Percentiles rank a stretch among this genome's conserved stretches.
phyloP scores from a whole-genome alignment of 1,140 invertebrate genomes.

The Lasioglossum baleicum region DNA sequence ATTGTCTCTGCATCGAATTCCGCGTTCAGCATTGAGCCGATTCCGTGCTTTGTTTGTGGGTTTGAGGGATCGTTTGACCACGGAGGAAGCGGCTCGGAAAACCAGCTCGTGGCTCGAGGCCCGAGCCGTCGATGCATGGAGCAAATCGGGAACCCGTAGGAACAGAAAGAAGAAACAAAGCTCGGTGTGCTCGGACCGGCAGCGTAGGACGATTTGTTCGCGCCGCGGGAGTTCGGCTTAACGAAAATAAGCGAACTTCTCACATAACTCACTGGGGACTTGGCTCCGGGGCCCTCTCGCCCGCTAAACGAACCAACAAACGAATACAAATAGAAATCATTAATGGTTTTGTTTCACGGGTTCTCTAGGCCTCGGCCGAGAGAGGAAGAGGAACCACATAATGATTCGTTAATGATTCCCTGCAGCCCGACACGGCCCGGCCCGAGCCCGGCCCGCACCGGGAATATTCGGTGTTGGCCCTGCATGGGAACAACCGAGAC shows the following conservation, averaged over 20 bases:
- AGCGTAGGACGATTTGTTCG: slow-evolving; percentile 76
- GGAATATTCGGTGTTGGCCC: slow-evolving; percentile 17
- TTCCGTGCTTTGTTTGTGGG: neutral
- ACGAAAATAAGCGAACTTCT: slow-evolving; percentile 78
- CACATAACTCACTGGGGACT: slow-evolving; percentile 77
- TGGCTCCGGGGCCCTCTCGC: slow-evolving; percentile 53
- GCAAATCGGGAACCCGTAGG: slow-evolving; percentile 43
- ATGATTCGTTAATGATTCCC: slow-evolving; percentile 77
- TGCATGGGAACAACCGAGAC: slow-evolving; percentile 20
- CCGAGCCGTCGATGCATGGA: neutral
- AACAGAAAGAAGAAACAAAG: slow-evolving; percentile 67
- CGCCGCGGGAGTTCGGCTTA: slow-evolving; percentile 76
- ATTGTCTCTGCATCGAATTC: neutral
- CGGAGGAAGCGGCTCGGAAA: slow-evolving; percentile 16
- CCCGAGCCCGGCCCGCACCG: neutral
- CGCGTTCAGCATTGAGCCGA: neutral
- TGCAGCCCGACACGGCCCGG: neutral
- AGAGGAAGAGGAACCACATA: slow-evolving; percentile 51
- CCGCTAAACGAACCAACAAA: slow-evolving; percentile 59
- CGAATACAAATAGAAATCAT: slow-evolving; percentile 79
- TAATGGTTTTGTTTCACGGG: slow-evolving; percentile 78
- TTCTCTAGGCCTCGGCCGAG: slow-evolving; percentile 33
- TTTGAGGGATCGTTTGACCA: neutral
- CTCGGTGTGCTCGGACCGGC: slow-evolving; percentile 50
- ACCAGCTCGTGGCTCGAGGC: neutral